phyloP scores from a whole-genome alignment of 2,797 vertebrate species.

The Peromyscus eremicus region DNA sequence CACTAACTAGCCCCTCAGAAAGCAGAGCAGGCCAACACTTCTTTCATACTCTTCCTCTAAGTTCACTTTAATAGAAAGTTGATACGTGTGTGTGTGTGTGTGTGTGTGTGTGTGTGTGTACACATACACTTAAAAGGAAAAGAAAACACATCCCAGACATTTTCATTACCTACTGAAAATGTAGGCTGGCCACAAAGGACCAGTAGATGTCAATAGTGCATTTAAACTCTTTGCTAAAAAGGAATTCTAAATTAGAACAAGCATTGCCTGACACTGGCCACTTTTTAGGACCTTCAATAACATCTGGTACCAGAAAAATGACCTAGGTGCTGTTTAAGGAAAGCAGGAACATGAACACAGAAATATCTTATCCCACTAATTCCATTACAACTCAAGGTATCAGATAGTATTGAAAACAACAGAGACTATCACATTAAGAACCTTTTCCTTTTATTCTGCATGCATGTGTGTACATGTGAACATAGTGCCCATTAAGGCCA shows the following conservation, averaged over 20 bases:
- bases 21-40: not conserved
- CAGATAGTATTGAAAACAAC: not conserved
- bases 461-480: not conserved
- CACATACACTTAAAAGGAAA: not conserved
- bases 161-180: not conserved
- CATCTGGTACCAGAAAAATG: not conserved
- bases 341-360: not conserved
- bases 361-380: not conserved
- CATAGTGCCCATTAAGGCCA: not conserved
- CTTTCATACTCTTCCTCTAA: not conserved
- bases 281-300: not conserved
- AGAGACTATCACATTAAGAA: not conserved
- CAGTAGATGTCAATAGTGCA: conserved; percentile 85
- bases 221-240: conserved; percentile 53
- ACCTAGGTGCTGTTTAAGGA: not conserved
- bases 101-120: too few species aligned
- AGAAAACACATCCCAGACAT: not conserved
- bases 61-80: not conserved
- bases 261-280: not conserved
- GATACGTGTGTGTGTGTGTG: too few species aligned
- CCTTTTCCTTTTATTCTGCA: not conserved
- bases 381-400: not conserved
- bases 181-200: not conserved
- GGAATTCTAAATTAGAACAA: not conserved
- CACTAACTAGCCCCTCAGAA: rapidly evolving